Evolutionary conservation across 2,888 invertebrate genomes (phyloP).

Genomic region (Drosophila subquinaria): DNA sequence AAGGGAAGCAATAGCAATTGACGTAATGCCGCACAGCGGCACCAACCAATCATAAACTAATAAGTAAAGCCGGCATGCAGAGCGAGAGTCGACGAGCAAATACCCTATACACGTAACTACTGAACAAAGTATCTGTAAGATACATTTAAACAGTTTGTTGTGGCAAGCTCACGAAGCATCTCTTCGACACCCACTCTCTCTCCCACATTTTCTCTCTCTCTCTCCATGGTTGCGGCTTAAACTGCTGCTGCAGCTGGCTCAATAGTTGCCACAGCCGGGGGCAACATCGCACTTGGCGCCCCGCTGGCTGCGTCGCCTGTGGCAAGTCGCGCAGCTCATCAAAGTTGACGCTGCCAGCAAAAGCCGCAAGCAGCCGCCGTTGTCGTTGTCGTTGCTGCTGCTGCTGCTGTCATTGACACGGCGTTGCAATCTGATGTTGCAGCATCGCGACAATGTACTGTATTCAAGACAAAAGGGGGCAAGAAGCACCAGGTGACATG

Average conservation of each 20-base stretch:
- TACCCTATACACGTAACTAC: conserved; percentile 1
- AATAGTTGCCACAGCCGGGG: neutral
- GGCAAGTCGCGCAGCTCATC: conserved; percentile 13
- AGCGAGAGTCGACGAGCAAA: neutral
- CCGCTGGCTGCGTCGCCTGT: conserved; percentile 4
- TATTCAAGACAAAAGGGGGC: neutral
- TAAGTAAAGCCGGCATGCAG: conserved; percentile 8
- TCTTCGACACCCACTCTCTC: neutral
- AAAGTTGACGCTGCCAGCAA: conserved; percentile 18
- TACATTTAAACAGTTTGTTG: neutral
- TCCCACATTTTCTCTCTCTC: neutral
- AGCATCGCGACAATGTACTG: conserved; percentile 7
- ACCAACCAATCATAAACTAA: conserved; percentile 42
- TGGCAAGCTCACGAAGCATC: neutral
- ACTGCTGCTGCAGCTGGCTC: neutral
- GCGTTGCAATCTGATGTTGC: conserved; percentile 9
- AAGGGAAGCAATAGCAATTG: conserved; percentile 17
- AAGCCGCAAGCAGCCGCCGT: conserved; percentile 17
- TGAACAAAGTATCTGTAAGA: conserved; percentile 1
- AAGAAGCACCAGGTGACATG: neutral
- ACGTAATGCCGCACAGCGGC: conserved; percentile 14
- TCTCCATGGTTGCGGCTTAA: neutral
- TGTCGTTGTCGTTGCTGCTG: conserved; percentile 35
- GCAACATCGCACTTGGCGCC: conserved; percentile 1
- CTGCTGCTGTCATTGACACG: conserved; percentile 38